Conservation (phyloP, 2,888 invertebrate species). For the Dorcus hopei region DNA sequence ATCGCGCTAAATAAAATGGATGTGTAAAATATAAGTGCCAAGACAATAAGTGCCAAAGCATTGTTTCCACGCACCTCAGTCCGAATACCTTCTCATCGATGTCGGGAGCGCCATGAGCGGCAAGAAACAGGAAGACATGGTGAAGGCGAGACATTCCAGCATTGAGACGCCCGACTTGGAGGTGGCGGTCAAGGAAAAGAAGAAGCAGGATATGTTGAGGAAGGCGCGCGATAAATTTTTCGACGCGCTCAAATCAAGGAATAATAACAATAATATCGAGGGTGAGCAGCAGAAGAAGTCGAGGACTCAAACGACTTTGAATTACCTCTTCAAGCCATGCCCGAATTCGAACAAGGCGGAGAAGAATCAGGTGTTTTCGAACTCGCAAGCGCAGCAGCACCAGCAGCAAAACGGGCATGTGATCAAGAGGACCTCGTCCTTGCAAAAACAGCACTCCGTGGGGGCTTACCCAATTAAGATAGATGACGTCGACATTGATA, state of each 20-base stretch:
- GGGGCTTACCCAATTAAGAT: slow-evolving; percentile 44
- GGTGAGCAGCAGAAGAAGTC: slow-evolving; percentile 37
- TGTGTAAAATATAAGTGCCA: too few species aligned
- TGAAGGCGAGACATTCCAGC: slow-evolving; percentile 50
- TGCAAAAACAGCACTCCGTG: slow-evolving; percentile 46
- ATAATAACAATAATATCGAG: slow-evolving; percentile 2
- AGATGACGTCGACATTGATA: slow-evolving; percentile 30
- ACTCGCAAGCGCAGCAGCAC: slow-evolving; percentile 22
- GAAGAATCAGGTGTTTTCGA: slow-evolving; percentile 37
- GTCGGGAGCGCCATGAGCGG: not conserved
- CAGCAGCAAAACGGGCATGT: slow-evolving; percentile 19
- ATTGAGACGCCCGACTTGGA: slow-evolving; percentile 45
- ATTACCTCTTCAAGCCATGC: slow-evolving; percentile 51
- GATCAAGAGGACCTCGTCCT: slow-evolving; percentile 22
- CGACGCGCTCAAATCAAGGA: slow-evolving; percentile 30
- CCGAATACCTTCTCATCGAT: not conserved
- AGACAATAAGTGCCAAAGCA: too few species aligned
- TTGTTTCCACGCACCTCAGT: too few species aligned
- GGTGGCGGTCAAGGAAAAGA: slow-evolving; percentile 47
- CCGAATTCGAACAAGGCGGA: slow-evolving; percentile 42
- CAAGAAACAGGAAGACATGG: slow-evolving; percentile 39
- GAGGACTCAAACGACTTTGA: slow-evolving; percentile 49
- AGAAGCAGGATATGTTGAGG: slow-evolving; percentile 48
- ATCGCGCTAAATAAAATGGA: too few species aligned
- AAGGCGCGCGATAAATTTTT: slow-evolving; percentile 43